Evolutionary conservation across 2,888 invertebrate species (phyloP).

Genomic region (Colostygia pectinataria): DNA sequence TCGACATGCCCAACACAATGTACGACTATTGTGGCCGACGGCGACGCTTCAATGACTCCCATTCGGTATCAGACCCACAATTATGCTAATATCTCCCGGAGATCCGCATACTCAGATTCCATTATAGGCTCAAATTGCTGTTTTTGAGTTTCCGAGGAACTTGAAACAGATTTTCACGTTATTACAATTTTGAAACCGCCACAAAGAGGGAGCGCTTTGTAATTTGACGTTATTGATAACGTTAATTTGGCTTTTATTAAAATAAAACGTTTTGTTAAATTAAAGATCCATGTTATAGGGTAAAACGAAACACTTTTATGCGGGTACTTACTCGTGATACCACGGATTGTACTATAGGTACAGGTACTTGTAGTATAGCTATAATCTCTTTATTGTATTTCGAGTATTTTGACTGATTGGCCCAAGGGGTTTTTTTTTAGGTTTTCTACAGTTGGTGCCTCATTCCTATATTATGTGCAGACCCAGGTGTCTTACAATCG

Average conservation of each 20-base stretch:
- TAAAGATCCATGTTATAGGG: too few relatives aligned
- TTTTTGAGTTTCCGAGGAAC: constrained; percentile 25
- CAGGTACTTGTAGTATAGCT: too few relatives aligned
- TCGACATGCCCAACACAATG: neutral
- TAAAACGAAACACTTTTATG: too few relatives aligned
- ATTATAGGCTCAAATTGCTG: constrained; percentile 33
- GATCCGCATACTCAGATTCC: constrained; percentile 20
- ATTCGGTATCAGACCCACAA: constrained; percentile 20
- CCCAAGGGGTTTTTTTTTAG: too few relatives aligned
- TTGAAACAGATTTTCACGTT: constrained; percentile 22
- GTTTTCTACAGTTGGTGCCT: too few relatives aligned
- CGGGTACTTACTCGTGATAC: too few relatives aligned
- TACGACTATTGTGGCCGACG: constrained; percentile 3
- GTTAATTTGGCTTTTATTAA: neutral
- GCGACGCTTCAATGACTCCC: constrained; percentile 8
- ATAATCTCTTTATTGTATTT: too few relatives aligned
- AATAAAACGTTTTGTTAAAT: constrained; percentile 1
- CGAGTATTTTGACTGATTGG: too few relatives aligned
- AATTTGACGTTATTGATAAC: constrained; percentile 5
- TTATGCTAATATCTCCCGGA: constrained; percentile 28
- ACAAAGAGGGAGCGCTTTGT: neutral
- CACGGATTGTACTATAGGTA: too few relatives aligned
- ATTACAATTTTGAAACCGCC: constrained; percentile 15
- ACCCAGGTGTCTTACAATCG: too few relatives aligned
- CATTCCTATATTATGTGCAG: too few relatives aligned